These are phyloP conservation scores for Anolis carolinensis DNA, from an alignment of 2,113 vertebrate species.

Conservation along the genomic window DNA sequence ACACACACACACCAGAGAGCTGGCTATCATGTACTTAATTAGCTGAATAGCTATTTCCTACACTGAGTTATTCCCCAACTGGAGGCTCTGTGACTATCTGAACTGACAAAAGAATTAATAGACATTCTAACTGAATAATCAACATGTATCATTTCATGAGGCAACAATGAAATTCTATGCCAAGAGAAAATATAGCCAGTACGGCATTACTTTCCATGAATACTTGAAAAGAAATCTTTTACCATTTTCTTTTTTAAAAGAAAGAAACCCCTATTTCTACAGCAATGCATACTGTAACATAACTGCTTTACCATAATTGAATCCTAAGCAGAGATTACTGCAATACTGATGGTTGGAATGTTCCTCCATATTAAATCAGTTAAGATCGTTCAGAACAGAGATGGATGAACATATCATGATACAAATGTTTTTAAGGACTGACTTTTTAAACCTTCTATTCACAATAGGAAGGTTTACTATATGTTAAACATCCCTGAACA, in stretches of 20 bases:
- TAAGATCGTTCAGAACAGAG: background rate
- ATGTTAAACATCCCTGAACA: background rate
- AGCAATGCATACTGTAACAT: background rate
- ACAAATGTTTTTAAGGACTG: background rate
- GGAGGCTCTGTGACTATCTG: background rate
- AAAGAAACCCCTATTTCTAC: background rate
- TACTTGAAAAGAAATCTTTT: background rate
- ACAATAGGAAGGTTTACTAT: background rate
- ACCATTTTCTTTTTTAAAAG: background rate
- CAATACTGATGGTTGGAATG: background rate
- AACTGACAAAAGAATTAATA: background rate
- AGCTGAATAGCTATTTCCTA: background rate
- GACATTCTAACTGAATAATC: background rate
- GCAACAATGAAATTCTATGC: too few species aligned
- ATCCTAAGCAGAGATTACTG: background rate
- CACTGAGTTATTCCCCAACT: background rate
- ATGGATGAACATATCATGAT: background rate
- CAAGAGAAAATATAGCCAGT: background rate
- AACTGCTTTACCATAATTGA: background rate
- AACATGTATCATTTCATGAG: background rate
- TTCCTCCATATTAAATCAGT: background rate
- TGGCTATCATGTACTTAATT: background rate
- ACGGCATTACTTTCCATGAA: background rate
- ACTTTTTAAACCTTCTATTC: background rate
- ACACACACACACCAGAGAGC: background rate